These are phyloP conservation scores for Mastomys coucha DNA, from an alignment of 2,113 vertebrate genomes.

Conservation along the genomic window DNA sequence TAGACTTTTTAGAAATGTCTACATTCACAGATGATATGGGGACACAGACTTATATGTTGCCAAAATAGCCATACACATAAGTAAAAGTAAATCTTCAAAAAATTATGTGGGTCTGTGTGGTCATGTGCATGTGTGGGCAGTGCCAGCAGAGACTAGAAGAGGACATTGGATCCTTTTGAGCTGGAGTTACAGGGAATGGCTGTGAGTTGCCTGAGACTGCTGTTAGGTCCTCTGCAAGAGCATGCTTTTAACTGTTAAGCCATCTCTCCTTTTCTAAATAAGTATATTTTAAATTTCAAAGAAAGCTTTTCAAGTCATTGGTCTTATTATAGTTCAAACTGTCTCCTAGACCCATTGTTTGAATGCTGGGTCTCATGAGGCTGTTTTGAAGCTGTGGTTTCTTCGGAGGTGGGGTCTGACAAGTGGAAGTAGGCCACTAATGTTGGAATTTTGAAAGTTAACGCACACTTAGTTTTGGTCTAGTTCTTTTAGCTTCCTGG, in stretches of 20 bases:
- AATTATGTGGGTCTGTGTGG: not conserved
- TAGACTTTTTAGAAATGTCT: not conserved
- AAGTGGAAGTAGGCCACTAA: not conserved
- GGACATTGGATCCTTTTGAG: not conserved
- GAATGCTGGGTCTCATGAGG: not conserved
- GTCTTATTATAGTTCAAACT: not conserved
- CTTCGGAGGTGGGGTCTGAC: not conserved
- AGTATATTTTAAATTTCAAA: slow-evolving; percentile 33
- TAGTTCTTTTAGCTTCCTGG: not conserved
- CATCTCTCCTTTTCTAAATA: not conserved
- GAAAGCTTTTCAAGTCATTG: not conserved
- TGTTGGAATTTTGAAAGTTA: too few relatives aligned
- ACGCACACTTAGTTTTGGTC: not conserved
- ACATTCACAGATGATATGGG: not conserved
- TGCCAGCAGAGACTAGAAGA: not conserved
- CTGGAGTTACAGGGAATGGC: not conserved
- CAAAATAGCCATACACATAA: not conserved
- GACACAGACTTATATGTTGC: not conserved
- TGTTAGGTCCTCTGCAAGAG: not conserved
- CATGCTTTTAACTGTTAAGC: not conserved
- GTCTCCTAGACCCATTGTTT: not conserved
- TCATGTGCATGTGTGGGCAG: not conserved
- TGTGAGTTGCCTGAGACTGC: not conserved
- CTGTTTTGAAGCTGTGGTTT: not conserved
- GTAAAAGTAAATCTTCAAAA: not conserved